Percentiles rank a stretch among this genome's conserved stretches.
Evolutionary conservation across 2,797 vertebrate species (phyloP).

Genomic region (Gadopsis bispinosus): DNA sequence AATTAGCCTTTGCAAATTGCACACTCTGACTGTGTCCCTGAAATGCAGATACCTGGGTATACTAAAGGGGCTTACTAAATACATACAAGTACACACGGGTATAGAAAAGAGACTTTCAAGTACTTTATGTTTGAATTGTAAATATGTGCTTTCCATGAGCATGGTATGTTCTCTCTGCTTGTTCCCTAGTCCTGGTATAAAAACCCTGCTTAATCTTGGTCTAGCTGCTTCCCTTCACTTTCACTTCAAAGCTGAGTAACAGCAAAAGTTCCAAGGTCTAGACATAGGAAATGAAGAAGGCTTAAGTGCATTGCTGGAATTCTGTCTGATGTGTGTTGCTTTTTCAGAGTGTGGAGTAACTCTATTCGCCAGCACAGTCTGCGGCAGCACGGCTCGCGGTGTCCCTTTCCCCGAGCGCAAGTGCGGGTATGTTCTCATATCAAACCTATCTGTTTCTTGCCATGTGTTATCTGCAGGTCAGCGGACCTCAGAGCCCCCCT

Average conservation of each 20-base stretch:
- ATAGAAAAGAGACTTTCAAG: neutral
- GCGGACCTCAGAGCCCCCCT: constrained; percentile 38
- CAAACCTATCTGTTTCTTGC: constrained; percentile 83
- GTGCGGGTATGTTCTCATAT: constrained; percentile 82
- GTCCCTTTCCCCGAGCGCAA: constrained; percentile 70
- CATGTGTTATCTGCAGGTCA: constrained; percentile 82
- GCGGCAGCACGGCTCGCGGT: constrained; percentile 39
- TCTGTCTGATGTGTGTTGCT: constrained; percentile 70
- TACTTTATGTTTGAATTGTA: neutral
- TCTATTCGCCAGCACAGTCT: constrained; percentile 47
- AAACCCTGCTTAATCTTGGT: constrained; percentile 10
- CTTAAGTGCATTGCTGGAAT: constrained; percentile 78
- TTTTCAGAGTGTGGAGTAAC: constrained; percentile 61
- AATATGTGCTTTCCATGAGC: neutral
- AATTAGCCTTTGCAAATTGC: constrained; percentile 39
- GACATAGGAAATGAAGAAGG: constrained; percentile 74
- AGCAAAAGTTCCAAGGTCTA: constrained; percentile 54
- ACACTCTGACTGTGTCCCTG: constrained; percentile 1
- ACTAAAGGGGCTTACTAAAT: neutral
- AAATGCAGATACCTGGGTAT: constrained; percentile 12
- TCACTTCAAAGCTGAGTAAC: constrained; percentile 49
- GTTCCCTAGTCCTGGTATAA: constrained; percentile 2
- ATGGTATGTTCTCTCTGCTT: neutral
- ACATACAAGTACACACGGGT: neutral
- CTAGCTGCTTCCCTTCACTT: constrained; percentile 31